A percentile compares a stretch with the other conserved stretches of the same genome.
phyloP scores from a whole-genome alignment of 2,113 vertebrate species.

The Pseudorectes ferrugineus region DNA sequence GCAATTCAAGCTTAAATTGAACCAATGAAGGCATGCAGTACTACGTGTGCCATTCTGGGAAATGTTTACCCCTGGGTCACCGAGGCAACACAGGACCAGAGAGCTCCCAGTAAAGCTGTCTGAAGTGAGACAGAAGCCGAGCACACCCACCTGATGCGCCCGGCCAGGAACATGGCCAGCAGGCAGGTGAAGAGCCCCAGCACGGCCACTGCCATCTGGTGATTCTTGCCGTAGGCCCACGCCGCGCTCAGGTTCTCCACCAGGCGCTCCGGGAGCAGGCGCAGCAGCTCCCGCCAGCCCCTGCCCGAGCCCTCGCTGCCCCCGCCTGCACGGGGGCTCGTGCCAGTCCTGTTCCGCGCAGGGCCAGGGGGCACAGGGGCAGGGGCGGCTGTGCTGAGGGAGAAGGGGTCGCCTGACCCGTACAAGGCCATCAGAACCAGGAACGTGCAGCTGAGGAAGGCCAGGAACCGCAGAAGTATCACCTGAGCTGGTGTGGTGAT shows the following conservation, averaged over 20 bases:
- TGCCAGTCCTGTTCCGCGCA: not conserved
- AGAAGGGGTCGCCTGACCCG: conserved; percentile 54
- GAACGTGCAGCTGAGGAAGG: conserved; percentile 84
- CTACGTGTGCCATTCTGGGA: not conserved
- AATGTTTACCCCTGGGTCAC: rapidly evolving
- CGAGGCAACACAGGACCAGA: not conserved
- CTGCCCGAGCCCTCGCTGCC: not conserved
- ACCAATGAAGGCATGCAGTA: not conserved
- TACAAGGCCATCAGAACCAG: conserved; percentile 74
- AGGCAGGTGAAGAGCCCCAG: conserved; percentile 86
- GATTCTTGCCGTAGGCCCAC: conserved; percentile 82
- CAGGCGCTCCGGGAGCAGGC: conserved; percentile 71
- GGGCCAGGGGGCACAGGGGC: not conserved
- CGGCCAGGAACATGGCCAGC: conserved; percentile 84
- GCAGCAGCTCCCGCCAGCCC: conserved; percentile 75
- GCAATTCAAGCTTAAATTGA: not conserved
- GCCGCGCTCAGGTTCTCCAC: conserved; percentile 63
- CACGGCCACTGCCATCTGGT: conserved; percentile 80
- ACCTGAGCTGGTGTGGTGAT: conserved; percentile 78
- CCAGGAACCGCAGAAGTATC: conserved; percentile 81
- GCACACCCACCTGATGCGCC: conserved; percentile 79
- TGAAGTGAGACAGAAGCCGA: not conserved
- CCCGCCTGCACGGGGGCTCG: rapidly evolving
- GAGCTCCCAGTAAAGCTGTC: rapidly evolving
- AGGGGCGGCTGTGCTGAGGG: not conserved